phyloP scores from a whole-genome alignment of 2,113 vertebrate species.

The Gasterosteus aculeatus region DNA sequence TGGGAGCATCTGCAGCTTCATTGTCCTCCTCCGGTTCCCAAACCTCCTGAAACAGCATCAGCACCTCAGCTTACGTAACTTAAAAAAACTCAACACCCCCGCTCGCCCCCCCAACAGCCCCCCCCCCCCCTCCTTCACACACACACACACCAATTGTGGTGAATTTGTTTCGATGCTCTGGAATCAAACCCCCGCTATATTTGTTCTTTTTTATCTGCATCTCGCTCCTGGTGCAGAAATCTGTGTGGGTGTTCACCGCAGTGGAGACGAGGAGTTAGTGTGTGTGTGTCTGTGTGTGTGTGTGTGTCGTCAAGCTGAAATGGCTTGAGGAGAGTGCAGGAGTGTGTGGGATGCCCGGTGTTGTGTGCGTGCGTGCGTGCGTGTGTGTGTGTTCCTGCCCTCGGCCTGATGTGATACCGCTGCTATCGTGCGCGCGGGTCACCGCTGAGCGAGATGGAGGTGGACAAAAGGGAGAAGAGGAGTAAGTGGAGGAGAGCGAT shows the following conservation, averaged over 20 bases:
- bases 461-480: conserved; percentile 44
- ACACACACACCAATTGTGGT: neutral
- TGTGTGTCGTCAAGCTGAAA: conserved; percentile 43
- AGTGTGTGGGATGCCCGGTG: conserved; percentile 63
- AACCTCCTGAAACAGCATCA: conserved; percentile 36
- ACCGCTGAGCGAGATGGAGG: conserved; percentile 48
- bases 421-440: conserved; percentile 63
- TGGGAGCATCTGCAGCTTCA: neutral
- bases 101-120: neutral
- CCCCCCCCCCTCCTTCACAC: too few species aligned
- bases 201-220: conserved; percentile 63
- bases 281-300: conserved; percentile 28
- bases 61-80: conserved; percentile 56
- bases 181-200: conserved; percentile 48
- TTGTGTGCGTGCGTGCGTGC: conserved; percentile 17
- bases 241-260: conserved; percentile 66
- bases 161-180: conserved; percentile 48
- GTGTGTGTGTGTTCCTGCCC: conserved; percentile 53
- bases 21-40: neutral
- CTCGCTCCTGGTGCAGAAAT: conserved; percentile 53
- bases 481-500: conserved; percentile 44
- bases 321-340: conserved; percentile 61
- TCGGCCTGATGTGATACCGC: conserved; percentile 63
- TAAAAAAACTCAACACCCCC: conserved; percentile 34
- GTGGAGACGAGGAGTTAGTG: conserved; percentile 60